Conservation (phyloP, 2,113 vertebrate genomes). For the Sceloporus tristichus region DNA sequence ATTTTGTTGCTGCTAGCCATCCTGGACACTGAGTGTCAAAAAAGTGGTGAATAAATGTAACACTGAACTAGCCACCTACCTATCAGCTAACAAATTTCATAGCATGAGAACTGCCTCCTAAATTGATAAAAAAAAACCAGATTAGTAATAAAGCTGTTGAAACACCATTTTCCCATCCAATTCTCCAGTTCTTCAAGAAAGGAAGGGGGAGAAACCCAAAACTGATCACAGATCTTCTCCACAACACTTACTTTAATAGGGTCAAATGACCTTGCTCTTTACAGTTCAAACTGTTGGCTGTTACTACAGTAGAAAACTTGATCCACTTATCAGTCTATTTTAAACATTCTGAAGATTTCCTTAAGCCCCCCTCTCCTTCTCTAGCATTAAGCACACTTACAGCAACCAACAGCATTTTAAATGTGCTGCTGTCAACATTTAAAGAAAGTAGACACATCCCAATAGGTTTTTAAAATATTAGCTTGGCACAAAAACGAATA, state of each 20-base stretch:
- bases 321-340: constrained; percentile 33
- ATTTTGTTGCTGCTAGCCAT: background rate
- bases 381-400: constrained; percentile 21
- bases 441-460: background rate
- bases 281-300: constrained; percentile 5
- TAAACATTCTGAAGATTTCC: background rate
- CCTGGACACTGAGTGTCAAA: background rate
- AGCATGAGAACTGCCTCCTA: background rate
- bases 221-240: constrained; percentile 21
- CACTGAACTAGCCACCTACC: background rate
- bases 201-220: background rate
- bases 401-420: background rate
- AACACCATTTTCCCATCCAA: constrained; percentile 25
- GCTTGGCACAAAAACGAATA: background rate
- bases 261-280: background rate
- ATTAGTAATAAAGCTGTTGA: background rate
- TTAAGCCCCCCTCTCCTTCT: constrained; percentile 13
- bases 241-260: constrained; percentile 44
- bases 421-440: background rate
- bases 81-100: background rate
- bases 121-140: background rate
- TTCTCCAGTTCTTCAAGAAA: constrained; percentile 39
- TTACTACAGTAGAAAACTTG: background rate
- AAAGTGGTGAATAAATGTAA: background rate
- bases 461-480: background rate